Base-by-base conservation (phyloP, 2,888 invertebrate species). In the Apoderus coryli region DNA sequence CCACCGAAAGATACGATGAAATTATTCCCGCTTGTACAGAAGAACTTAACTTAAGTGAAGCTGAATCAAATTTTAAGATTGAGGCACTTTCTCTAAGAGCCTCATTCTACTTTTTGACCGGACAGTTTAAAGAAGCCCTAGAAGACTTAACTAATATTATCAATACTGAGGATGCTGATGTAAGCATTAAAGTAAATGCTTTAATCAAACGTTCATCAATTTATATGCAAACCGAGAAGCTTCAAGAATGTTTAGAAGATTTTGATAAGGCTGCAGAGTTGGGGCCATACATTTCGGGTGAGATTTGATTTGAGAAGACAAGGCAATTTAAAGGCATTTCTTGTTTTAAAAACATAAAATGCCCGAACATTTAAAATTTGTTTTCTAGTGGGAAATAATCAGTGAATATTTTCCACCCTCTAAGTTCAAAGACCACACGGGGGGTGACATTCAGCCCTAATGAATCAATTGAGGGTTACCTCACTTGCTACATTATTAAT, bases 171-270 rank as follows among this genome's bases (percentile, higher is more conserved):
- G 65, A 69, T 44, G 63, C 71, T 25, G 61, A 64, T 39, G 59
- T 63, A 4, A 74, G 70, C 48, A 63, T 81, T 2, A 74, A 73
- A 51, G 76, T 81, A 0, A 90, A 88, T 62, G 84, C 88, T 10
- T 61, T 89, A 28, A 81, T 93, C 33, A 90, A 90, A 57, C 67
- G 88, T 37, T 90, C 88, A 7, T 80, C 84, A 4, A 63, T 90
- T 35, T 68, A 73, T 43, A 78, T 90, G 56, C 88, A 90, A 52
- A 60, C 76, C 30, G 81, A 80, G 44, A 67, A 76, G 38, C 64
- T 73, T 16, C 75, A 73, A 22, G 68, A 71, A 37, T 82, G 84
- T 42, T 62, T 88, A 42, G 69, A 67, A 31, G 86, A 86, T 55
- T 92, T 92, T 57, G 69, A 72, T 10, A 60, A 56, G 41, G 93